Percentiles rank a stretch among this genome's conserved stretches.
Conservation (phyloP, 1,140 invertebrate genomes). For the Phymastichus coffea region DNA sequence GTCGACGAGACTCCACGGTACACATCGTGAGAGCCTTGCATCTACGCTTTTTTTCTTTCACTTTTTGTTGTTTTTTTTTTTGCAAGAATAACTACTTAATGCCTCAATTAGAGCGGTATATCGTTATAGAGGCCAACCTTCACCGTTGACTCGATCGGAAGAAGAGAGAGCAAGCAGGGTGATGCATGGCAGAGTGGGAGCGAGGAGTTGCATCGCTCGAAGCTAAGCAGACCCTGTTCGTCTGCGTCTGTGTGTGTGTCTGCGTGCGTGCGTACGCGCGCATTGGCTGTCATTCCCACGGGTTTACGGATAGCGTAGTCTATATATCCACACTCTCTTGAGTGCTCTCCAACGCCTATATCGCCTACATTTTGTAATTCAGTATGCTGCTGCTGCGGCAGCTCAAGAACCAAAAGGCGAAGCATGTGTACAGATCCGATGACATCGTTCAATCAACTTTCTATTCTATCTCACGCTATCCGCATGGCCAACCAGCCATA, state of each 20-base stretch:
- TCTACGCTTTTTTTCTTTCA: too few relatives aligned
- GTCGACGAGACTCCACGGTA: too few relatives aligned
- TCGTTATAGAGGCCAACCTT: neutral
- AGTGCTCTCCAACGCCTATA: neutral
- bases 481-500: too few relatives aligned
- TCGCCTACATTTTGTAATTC: conserved; percentile 15
- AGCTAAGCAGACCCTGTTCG: too few relatives aligned
- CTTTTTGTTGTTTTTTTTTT: too few relatives aligned
- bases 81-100: too few relatives aligned
- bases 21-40: too few relatives aligned
- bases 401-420: neutral
- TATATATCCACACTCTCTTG: neutral
- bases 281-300: conserved; percentile 11
- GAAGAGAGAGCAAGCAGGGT: too few relatives aligned
- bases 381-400: neutral
- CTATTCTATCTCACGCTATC: conserved; percentile 19
- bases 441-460: conserved; percentile 24
- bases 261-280: neutral
- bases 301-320: conserved; percentile 9
- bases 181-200: too few relatives aligned
- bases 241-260: neutral
- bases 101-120: neutral
- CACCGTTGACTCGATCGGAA: conserved; percentile 11
- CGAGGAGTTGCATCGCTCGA: too few relatives aligned
- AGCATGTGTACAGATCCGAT: neutral